Base-by-base conservation (phyloP, 2,888 invertebrate genomes). In the Griposia aprilina region DNA sequence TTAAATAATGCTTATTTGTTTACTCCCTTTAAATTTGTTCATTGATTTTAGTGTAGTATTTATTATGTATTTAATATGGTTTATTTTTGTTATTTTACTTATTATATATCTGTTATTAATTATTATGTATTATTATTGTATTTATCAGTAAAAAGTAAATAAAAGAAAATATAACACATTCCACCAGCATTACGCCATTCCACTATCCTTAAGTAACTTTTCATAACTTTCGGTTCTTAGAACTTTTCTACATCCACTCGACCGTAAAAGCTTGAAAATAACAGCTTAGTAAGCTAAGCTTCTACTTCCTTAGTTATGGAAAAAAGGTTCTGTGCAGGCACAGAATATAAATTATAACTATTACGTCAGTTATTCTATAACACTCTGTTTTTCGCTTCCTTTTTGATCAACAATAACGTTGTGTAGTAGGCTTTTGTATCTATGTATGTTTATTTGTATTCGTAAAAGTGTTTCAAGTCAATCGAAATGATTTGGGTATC, bases 301-400 rank as follows among this genome's bases (percentile, higher is more conserved):
- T 17, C 63, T 55, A 73, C 82, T 76, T 76, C 50, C 72, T 62
- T 76, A 73, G 68, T 60, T 72, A 76, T 76, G 76, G 60, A 75
- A 72, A 80, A 85, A 85, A 65, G 36, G 68, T 76, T 69, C n/a
- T 41, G 10, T 45, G 73, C 76, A 36, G 52, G 45, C 30, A 36
- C 13, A 70, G 82, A 83, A 85, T 83, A 81, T 65, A 73, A 81
- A 85, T 85, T 85, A 36, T 41, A 69, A 62, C 50, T 52, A 81
- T 82, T 69, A 76, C 0, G 45, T 48, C 50, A 57, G 26, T 65
- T 60, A 74, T 65, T 48, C 26, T n/a, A 65, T n/a, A 17, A 70
- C 52, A 30, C 15, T 15, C 3, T 66, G n/a, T 50, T 65, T 72
- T 17, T 15, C 13, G n/a, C n/a, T 52, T 77, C 15, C 15, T 13